Evolutionary conservation across 23 tunicate genomes (phyloP), one percentile per base, ranked within the genome.

Genomic region (Halocynthia aurantium): DNA sequence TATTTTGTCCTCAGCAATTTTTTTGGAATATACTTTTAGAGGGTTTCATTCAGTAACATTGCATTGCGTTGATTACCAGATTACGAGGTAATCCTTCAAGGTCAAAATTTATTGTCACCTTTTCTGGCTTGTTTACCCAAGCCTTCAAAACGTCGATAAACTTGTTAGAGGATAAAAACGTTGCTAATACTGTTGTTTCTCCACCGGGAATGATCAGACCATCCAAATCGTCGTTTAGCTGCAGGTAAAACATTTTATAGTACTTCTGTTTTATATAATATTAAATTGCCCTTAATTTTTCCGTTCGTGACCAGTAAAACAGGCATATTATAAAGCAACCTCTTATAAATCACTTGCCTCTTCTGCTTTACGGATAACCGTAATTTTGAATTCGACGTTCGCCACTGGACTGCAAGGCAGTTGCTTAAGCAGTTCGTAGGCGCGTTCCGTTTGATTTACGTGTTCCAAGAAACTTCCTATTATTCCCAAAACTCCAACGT

Each of bases 171-270:
- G 54, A 70, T 12, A 88, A 50, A 52, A 75, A 77, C 50, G 19
- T 72, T 49, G 82, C 51, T 80, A 88, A 51, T 8, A 83, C 87
- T 9, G 95, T 78, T 21, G 80, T 84, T 61, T 88, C 95, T 0
- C 95, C 95, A 50, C 95, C 95, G 7, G 95, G 95, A 13, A 88
- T 74, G 72, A 88, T 80, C 44, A 88, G 65, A 6, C 87, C 95
- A 67, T 88, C 85, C 55, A 88, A 53, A 8, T 73, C 76, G 31
- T 88, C 84, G 53, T 74, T 67, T 7, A 83, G 5, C 95, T 83
- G 8, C 8, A 73, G 60, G 8, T 17, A 10, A 71, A 17, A 20
- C 0, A 15, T 31, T 10, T 76, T 61, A 15, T 58, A 18, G 60
- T 22, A 31, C 44, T 31, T 31, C 44, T 31, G 44, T 31, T 31